Evolutionary conservation across 2,797 vertebrate genomes (phyloP), one percentile per base, ranked within the genome.

Genomic region (Eulemur coronatus): DNA sequence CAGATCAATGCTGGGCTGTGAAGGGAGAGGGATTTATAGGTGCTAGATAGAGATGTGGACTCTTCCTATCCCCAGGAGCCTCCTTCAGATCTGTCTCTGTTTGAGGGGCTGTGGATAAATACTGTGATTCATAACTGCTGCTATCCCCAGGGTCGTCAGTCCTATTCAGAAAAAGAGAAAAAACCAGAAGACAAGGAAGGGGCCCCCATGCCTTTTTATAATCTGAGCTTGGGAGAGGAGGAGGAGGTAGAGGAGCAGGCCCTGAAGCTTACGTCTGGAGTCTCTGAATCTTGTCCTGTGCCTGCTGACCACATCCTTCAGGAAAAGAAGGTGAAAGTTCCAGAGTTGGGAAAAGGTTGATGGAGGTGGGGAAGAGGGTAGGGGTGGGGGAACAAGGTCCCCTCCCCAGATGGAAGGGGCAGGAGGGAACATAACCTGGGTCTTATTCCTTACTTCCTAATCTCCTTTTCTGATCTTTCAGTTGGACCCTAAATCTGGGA

Each of bases 311-410:
- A 30, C n/a, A 3, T 52, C 82, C 91, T 98, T 78, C 94, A 96
- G 73, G 95, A 97, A 86, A 93, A 97, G 79, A 98, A 97, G 96
- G 97, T 98, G 59, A 92, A 59, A 46, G 8, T 65, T 79, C 33
- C 11, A 63, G 38, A 85, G 57, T 43, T 33, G 48, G 72, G 30
- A 72, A 48, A 48, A 91, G 48, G 33, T 28, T 59, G 48, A 24
- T 84, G 26, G 55, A 55, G 46, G 35, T 65, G 59, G 65, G 63
- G 48, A 72, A 72, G 13, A n/a, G 13, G 13, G 1, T 11, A 4
- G 35, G 35, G 11, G 18, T 86, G 14, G 18, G 57, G 41, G 43
- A 89, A 41, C 4, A 63, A 65, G n/a, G n/a, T 33, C 22, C 10
- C n/a, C 33, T 85, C 18, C 22, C 17, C 9, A 26, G 17, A 22